These are phyloP conservation scores for Meleagris gallopavo DNA, from an alignment of 2,113 vertebrate genomes.

Conservation along the genomic window DNA sequence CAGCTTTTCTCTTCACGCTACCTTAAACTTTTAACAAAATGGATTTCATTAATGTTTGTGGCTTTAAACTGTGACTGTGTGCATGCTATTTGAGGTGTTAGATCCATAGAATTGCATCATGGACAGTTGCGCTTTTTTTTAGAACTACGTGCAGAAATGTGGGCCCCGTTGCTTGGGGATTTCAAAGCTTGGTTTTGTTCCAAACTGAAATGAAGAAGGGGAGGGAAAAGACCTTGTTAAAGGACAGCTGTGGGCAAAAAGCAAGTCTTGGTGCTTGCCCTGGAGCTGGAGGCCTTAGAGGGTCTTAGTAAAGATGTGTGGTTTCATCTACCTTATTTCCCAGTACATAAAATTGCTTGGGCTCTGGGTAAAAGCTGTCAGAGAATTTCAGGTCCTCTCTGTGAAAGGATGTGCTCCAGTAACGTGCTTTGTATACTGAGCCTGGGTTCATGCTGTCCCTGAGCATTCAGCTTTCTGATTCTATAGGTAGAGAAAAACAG, in stretches of 20 bases:
- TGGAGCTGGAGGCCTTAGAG: not conserved
- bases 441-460: not conserved
- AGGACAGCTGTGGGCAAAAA: not conserved
- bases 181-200: not conserved
- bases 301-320: not conserved
- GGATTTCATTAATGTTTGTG: fast-evolving
- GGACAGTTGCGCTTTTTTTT: not conserved
- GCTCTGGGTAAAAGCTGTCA: not conserved
- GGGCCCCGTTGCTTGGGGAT: not conserved
- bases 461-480: not conserved
- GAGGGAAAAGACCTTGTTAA: fast-evolving
- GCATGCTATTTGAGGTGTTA: not conserved
- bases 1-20: not conserved
- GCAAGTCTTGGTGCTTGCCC: not conserved
- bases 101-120: fast-evolving
- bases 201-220: not conserved
- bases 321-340: not conserved
- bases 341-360: not conserved
- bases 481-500: not conserved
- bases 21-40: not conserved
- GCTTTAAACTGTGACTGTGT: not conserved
- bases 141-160: not conserved
- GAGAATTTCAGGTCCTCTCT: not conserved
- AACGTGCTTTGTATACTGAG: not conserved
- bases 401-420: not conserved